These are phyloP conservation scores for Arrhopalites spinosus DNA, from an alignment of 2,888 invertebrate species.

Conservation along the genomic window DNA sequence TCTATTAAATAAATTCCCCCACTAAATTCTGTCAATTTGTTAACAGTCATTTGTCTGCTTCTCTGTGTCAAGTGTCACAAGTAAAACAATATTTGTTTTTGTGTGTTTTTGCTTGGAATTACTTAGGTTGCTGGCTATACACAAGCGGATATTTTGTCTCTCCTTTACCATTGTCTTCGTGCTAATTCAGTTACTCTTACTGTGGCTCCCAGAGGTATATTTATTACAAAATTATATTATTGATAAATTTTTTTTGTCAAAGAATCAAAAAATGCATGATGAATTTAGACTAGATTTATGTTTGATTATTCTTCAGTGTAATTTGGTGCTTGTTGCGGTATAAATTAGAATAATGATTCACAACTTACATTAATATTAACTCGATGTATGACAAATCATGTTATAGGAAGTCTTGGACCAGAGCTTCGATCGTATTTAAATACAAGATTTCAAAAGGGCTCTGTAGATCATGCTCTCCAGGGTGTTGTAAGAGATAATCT, in stretches of 20 bases:
- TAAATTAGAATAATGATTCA: too few species aligned
- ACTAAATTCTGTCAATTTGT: neutral
- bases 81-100: neutral
- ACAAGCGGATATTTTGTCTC: constrained; percentile 63
- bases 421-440: constrained; percentile 65
- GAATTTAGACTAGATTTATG: neutral
- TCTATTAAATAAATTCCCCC: too few species aligned
- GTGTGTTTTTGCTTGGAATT: constrained; percentile 8
- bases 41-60: neutral
- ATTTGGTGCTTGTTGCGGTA: too few species aligned
- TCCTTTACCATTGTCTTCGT: constrained; percentile 64
- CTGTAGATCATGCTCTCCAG: constrained; percentile 67
- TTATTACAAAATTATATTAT: neutral
- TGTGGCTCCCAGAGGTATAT: constrained; percentile 62
- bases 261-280: neutral
- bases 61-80: neutral
- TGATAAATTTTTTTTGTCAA: neutral
- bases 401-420: constrained; percentile 61
- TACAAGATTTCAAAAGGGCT: constrained; percentile 65
- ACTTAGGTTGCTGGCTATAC: constrained; percentile 65
- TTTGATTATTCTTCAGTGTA: neutral
- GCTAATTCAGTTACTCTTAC: constrained; percentile 64
- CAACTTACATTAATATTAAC: too few species aligned
- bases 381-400: neutral
- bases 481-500: constrained; percentile 69